Base-by-base conservation (phyloP, 2,797 vertebrate genomes). In the Cuculus canorus region DNA sequence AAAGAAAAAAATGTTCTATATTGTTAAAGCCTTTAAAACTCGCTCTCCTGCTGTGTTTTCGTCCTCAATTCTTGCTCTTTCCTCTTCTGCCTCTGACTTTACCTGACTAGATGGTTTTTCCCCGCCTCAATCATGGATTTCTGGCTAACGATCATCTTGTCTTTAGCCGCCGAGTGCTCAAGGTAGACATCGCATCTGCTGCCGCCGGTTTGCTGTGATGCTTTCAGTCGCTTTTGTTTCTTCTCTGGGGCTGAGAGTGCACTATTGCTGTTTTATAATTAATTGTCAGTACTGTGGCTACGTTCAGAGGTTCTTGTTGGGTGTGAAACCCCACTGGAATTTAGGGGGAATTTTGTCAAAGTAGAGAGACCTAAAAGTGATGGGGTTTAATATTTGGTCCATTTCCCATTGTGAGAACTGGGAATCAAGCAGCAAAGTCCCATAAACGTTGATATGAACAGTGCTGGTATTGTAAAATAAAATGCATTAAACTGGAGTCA, bases 31-130 rank as follows among this genome's bases (percentile, higher is more conserved):
- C 73, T 95, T 56, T 90, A 47, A 77, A 71, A 82, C 45, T 68
- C 18, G 0, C 47, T 76, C 33, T 90, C 41, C 16, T 63, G 17
- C 90, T 81, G 43, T 76, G 59, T 57, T 85, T 92, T 69, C 72
- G 28, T 73, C 60, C 75, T 52, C 41, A 94, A 91, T 50, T 89
- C 89, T 90, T 84, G 77, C 64, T 96, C 88, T 94, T 95, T 93
- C 94, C 93, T 83, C 90, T 83, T 91, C 85, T 66, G 64, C 75
- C 14, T 90, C 80, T 52, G 57, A 4, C 92, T 90, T 89, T 68
- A 64, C 79, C 93, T 81, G 88, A 6, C 79, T 92, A 99, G 99
- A 99, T 99, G 98, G 98, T 98, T 97, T 99, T 99, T 90, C 98
- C 98, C 53, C 97, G 96, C 79, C 98, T 98, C 95, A 98, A 95